Evolutionary conservation across 2,888 invertebrate species (phyloP), one percentile per base, ranked within the genome.

Genomic region (Andrena dorsata): DNA sequence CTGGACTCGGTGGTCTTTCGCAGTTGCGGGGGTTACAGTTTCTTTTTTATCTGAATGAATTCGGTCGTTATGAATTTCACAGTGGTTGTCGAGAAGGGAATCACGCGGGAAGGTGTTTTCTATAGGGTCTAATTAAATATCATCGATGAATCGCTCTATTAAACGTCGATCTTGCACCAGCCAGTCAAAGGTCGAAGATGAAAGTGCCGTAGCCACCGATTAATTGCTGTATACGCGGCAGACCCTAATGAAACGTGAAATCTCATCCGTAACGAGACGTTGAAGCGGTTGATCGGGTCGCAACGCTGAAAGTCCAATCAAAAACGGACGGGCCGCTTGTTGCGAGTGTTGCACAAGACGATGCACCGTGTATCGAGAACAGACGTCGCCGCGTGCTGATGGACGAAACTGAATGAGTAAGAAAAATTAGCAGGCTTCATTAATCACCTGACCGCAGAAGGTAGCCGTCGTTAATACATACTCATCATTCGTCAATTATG

Each of bases 161-260:
- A 70, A 77, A 51, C 30, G 77, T 64, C 58, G 28, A 64, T 49
- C 47, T 32, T 3, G 4, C n/a, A 32, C 64, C 41, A 28, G 16
- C 6, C 28, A 20, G 47, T 35, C 79, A 68, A 28, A 64, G 68
- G 56, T 76, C 32, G 68, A 23, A 63, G 56, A 70, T 70, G 79
- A 64, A 71, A 56, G 63, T 56, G 68, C 51, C 61, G n/a, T 23
- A 32, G 16, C 26, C 26, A 49, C 49, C 53, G 60, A 41, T 70
- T 64, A 61, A 75, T 75, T 68, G 23, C 47, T 28, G 3, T 56
- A 35, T 32, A 30, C 6, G 10, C 49, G 41, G 16, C 61, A 7
- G 51, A 49, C 10, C 16, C 4, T 47, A 58, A 79, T 65, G 64
- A 70, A 76, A 65, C 80, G n/a, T 47, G 70, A 77, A 80, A 77